Evolutionary conservation across 53 echinoderm and acorn worm genomes (phyloP).

Genomic region (Mesocentrotus franciscanus): DNA sequence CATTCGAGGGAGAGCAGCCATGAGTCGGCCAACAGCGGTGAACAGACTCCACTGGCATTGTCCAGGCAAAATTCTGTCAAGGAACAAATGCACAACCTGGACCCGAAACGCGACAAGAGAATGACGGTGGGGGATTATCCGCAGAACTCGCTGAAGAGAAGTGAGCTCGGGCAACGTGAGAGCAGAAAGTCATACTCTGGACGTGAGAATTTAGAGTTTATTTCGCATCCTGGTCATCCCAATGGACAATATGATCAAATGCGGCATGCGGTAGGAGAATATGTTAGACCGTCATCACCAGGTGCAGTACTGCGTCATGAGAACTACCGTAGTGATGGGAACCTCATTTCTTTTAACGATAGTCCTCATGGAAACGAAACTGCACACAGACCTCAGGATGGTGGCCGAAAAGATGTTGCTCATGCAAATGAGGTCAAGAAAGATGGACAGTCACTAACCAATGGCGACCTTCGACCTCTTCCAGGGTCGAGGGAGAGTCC

Average conservation of each 20-base stretch:
- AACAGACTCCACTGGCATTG: conserved; percentile 53
- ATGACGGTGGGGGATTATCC: conserved; percentile 67
- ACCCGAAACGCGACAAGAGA: conserved; percentile 4
- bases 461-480: conserved; percentile 22
- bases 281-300: not conserved
- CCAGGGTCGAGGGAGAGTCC: not conserved
- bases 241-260: conserved; percentile 33
- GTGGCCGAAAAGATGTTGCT: conserved; percentile 8
- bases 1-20: conserved; percentile 85
- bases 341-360: not conserved
- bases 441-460: conserved; percentile 33
- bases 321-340: not conserved
- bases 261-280: not conserved
- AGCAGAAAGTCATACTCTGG: conserved; percentile 49
- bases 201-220: conserved; percentile 13
- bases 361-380: conserved; percentile 61
- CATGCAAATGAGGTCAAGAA: conserved; percentile 2
- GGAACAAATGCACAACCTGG: not conserved
- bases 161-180: conserved; percentile 41
- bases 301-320: not conserved
- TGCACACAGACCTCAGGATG: conserved; percentile 37
- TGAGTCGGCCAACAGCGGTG: conserved; percentile 67
- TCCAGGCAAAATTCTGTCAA: conserved; percentile 57
- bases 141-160: conserved; percentile 18
- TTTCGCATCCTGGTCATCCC: not conserved